These are phyloP conservation scores for Rhegmatorhina hoffmannsi DNA, from an alignment of 2,113 vertebrate species.

Conservation along the genomic window DNA sequence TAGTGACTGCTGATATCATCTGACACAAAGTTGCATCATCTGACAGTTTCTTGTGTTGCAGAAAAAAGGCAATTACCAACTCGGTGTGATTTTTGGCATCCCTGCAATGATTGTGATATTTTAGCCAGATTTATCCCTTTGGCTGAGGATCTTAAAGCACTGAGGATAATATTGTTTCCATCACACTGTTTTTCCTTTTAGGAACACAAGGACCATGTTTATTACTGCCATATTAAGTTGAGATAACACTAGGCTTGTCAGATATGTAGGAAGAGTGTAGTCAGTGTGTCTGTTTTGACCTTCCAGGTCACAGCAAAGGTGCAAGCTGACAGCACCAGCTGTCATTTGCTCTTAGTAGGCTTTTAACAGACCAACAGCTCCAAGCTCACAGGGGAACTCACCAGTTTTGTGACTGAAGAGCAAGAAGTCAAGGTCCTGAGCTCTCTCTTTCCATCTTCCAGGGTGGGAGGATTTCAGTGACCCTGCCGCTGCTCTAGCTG, in stretches of 20 bases:
- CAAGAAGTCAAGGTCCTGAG: background rate
- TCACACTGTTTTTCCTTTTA: background rate
- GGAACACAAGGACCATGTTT: background rate
- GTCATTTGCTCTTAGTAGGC: slow-evolving; percentile 7
- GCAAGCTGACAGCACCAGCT: slow-evolving; percentile 13
- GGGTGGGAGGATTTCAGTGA: background rate
- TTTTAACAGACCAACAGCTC: background rate
- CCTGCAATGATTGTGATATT: background rate
- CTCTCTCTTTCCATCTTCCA: background rate
- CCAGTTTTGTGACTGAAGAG: background rate
- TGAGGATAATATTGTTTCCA: background rate
- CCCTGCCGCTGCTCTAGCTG: background rate
- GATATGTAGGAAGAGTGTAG: background rate
- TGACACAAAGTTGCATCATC: background rate
- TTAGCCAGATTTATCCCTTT: background rate
- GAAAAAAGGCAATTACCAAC: background rate
- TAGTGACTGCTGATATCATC: background rate
- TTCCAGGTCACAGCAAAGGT: slow-evolving; percentile 10
- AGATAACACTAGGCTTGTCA: background rate
- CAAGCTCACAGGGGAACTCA: background rate
- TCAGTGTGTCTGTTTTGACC: background rate
- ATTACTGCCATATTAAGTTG: background rate
- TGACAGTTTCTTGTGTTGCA: background rate
- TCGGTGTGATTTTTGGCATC: background rate
- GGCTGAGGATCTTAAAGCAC: background rate